A percentile compares a stretch with the other conserved stretches of the same genome.
These are phyloP conservation scores for Lepidochitona cinerea DNA, from an alignment of 2,888 invertebrate species.

Conservation along the genomic window DNA sequence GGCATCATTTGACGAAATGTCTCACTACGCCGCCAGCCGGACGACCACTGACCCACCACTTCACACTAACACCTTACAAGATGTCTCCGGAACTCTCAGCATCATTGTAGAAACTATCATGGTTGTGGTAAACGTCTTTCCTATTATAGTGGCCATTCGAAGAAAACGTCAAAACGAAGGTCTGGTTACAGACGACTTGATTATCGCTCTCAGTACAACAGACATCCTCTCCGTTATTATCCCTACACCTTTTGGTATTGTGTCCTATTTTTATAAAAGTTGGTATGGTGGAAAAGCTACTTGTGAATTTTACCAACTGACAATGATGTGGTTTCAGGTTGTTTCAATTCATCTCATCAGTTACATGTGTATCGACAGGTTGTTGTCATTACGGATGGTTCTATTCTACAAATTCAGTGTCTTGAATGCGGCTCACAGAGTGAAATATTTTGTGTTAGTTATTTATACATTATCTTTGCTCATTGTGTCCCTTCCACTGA, in stretches of 20 bases:
- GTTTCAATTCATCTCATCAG: conserved; percentile 46
- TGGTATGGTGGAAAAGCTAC: conserved; percentile 54
- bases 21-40: not conserved
- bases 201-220: conserved; percentile 48
- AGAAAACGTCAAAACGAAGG: conserved; percentile 40
- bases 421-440: conserved; percentile 16
- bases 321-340: conserved; percentile 46
- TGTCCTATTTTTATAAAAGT: conserved; percentile 46
- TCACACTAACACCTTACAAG: not conserved
- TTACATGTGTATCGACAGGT: conserved; percentile 47
- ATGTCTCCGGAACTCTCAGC: conserved; percentile 46
- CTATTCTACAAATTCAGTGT: conserved; percentile 18
- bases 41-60: not conserved
- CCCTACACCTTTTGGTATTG: conserved; percentile 50
- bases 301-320: conserved; percentile 54
- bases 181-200: conserved; percentile 44
- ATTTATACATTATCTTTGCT: conserved; percentile 38
- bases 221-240: conserved; percentile 53
- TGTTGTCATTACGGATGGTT: conserved; percentile 20
- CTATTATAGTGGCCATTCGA: conserved; percentile 39
- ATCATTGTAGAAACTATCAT: conserved; percentile 44
- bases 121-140: conserved; percentile 49
- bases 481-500: conserved; percentile 45
- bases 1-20: not conserved
- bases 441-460: conserved; percentile 33